Evolutionary conservation across 2,113 vertebrate genomes (phyloP).

Genomic region (Enhydra lutris): DNA sequence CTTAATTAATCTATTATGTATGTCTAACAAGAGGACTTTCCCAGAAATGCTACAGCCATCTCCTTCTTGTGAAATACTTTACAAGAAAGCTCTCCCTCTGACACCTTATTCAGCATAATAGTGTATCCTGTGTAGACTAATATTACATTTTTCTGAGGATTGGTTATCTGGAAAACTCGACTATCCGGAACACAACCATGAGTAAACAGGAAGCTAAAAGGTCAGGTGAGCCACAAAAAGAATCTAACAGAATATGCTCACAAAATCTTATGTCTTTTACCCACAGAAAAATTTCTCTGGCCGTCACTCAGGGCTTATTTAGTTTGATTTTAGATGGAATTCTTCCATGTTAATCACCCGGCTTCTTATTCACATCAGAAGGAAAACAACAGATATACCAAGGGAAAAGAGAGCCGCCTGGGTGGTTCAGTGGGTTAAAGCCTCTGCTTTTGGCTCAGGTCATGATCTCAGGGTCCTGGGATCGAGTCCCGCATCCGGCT

Average conservation of each 20-base stretch:
- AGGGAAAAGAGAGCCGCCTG: not conserved
- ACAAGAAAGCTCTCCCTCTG: slow-evolving; percentile 1
- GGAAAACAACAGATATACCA: not conserved
- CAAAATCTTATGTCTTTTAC: not conserved
- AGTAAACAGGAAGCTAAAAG: not conserved
- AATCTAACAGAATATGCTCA: not conserved
- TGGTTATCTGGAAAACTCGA: not conserved
- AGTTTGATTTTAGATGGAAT: not conserved
- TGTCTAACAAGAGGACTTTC: not conserved
- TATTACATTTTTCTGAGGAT: not conserved
- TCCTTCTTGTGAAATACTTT: slow-evolving; percentile 19
- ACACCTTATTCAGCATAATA: not conserved
- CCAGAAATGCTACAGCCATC: not conserved
- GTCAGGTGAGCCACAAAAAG: not conserved
- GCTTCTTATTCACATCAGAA: not conserved
- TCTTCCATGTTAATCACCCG: not conserved
- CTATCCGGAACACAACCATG: not conserved
- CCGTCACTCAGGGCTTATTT: not conserved
- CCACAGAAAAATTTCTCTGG: not conserved
- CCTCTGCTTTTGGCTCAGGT: too few relatives aligned
- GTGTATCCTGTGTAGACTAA: not conserved
- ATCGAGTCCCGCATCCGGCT: too few relatives aligned
- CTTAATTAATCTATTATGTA: not conserved
- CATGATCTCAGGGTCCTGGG: too few relatives aligned
- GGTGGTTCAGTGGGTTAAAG: too few relatives aligned